Evolutionary conservation across 2,888 invertebrate species (phyloP), one percentile per base, ranked within the genome.

Genomic region (Hypercompe scribonia): DNA sequence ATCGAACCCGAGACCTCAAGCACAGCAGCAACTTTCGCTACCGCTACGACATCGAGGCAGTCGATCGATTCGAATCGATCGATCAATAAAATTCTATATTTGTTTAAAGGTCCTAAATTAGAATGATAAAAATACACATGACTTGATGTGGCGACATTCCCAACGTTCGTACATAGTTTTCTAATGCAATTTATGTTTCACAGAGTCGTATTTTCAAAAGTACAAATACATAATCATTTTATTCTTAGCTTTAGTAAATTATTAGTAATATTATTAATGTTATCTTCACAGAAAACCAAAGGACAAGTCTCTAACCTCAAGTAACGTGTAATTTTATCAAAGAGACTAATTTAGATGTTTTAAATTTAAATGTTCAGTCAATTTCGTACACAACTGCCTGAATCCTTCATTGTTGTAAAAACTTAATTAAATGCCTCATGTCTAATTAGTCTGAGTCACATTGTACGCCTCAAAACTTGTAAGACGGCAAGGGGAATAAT

Each of bases 401-500:
- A 81, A 78, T 80, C 75, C 74, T 82, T 83, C 77, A 71, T 71
- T 73, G 42, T 75, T 84, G 85, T 84, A 86, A 89, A 84, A 84
- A 88, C 87, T 90, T 93, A 91, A 92, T 92, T 92, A 92, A 91
- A 90, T 91, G 87, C 87, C 87, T 85, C 82, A 84, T 88, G 68
- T 78, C 77, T 93, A 91, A 93, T 93, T 91, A 90, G 89, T 82
- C 86, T 80, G 80, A 81, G 85, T 88, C 84, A 87, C 79, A 89
- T 86, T 90, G 87, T 88, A 83, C 84, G 87, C 86, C 50, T 86
- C 82, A 83, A 89, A 92, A 89, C 88, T 84, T 90, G 88, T 90
- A 90, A 92, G 90, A 91, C 88, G 91, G 88, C 88, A 86, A 88
- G 84, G 86, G 86, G 88, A 89, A 89, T 91, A 91, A 93, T 93